Evolutionary conservation across 2,888 invertebrate genomes (phyloP).

Genomic region (Hypsopygia costalis): DNA sequence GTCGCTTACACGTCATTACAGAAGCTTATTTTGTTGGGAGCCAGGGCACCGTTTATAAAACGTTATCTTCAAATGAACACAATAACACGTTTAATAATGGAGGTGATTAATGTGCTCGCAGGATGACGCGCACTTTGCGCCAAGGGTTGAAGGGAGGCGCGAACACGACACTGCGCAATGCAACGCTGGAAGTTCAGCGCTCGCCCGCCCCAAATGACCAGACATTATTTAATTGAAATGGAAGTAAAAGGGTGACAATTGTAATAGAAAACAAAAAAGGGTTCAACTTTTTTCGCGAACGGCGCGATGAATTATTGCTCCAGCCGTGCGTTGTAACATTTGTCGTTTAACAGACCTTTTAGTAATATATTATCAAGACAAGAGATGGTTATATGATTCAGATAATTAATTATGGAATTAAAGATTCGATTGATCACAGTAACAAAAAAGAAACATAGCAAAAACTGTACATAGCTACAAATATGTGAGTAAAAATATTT

Average conservation of each 20-base stretch:
- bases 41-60: slow-evolving; percentile 79
- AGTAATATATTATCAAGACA: too few relatives aligned
- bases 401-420: too few relatives aligned
- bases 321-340: slow-evolving; percentile 76
- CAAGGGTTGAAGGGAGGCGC: slow-evolving; percentile 61
- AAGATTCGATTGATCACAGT: too few relatives aligned
- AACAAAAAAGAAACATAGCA: too few relatives aligned
- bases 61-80: slow-evolving; percentile 78
- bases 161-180: slow-evolving; percentile 44
- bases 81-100: slow-evolving; percentile 79
- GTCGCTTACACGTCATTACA: slow-evolving; percentile 74
- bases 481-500: too few relatives aligned
- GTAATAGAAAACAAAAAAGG: slow-evolving; percentile 77
- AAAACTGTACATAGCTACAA: too few relatives aligned
- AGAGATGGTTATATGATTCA: too few relatives aligned
- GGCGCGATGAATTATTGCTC: slow-evolving; percentile 72
- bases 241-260: slow-evolving; percentile 79
- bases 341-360: slow-evolving; percentile 49
- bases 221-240: slow-evolving; percentile 81
- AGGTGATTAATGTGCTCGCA: slow-evolving; percentile 75
- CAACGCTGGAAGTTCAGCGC: slow-evolving; percentile 18
- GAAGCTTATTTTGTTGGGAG: slow-evolving; percentile 72
- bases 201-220: slow-evolving; percentile 75
- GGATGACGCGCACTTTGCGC: slow-evolving; percentile 75
- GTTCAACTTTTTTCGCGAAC: slow-evolving; percentile 63